A percentile compares a stretch with the other conserved stretches of the same genome.
Evolutionary conservation across 2,888 invertebrate genomes (phyloP).

Genomic region (Acrobasis consociella): DNA sequence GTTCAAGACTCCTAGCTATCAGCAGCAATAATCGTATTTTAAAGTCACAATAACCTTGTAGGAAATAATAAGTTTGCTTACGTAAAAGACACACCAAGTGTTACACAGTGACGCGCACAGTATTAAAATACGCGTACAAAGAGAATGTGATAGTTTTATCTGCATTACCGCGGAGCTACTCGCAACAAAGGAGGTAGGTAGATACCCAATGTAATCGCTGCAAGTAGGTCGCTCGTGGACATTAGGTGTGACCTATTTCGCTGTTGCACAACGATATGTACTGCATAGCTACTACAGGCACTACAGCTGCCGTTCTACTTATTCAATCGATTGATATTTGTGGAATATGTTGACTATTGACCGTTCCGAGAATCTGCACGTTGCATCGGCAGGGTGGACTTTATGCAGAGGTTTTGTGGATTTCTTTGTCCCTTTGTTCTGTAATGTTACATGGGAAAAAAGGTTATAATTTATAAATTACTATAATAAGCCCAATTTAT

Average conservation of each 20-base stretch:
- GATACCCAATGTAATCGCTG: slow-evolving; percentile 44
- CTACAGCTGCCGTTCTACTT: slow-evolving; percentile 49
- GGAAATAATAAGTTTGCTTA: no score
- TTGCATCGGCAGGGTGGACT: slow-evolving; percentile 27
- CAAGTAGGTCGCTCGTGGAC: slow-evolving; percentile 55
- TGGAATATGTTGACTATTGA: slow-evolving; percentile 39
- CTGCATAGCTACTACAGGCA: slow-evolving; percentile 34
- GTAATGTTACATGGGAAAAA: no score
- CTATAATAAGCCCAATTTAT: no score
- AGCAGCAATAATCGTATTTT: no score
- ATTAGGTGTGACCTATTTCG: slow-evolving; percentile 63
- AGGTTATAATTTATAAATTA: no score
- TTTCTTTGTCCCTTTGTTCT: not conserved
- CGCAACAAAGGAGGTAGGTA: slow-evolving; percentile 45
- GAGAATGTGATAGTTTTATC: slow-evolving; percentile 9
- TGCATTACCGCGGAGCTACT: slow-evolving; percentile 8
- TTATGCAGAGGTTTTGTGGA: not conserved
- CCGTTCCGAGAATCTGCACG: slow-evolving; percentile 19
- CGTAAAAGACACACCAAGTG: no score
- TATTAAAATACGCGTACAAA: not conserved
- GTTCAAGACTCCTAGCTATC: no score
- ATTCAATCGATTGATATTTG: slow-evolving; percentile 56
- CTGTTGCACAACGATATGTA: slow-evolving; percentile 59
- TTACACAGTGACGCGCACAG: not conserved
- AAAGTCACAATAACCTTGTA: no score